Conservation (phyloP, 2,113 vertebrate genomes). For the Plecturocebus donacophilus region DNA sequence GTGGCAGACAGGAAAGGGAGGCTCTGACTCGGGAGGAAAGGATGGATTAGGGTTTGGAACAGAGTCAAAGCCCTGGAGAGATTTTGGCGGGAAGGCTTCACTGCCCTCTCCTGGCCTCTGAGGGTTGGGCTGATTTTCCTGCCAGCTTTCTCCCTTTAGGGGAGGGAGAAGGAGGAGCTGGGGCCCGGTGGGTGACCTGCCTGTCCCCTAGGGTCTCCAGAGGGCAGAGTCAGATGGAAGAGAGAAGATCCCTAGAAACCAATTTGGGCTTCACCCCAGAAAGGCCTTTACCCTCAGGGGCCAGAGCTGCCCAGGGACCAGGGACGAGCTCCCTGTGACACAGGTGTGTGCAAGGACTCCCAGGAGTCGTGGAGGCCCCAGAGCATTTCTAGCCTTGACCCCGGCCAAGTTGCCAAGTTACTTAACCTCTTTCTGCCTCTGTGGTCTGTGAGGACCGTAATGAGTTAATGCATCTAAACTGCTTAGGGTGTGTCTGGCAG, state of each 20-base stretch:
- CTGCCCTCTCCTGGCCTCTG: slow-evolving; percentile 59
- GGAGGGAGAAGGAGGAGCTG: not conserved
- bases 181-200: not conserved
- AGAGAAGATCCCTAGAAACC: not conserved
- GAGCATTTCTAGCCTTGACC: not conserved
- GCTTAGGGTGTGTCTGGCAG: not conserved
- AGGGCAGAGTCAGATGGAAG: not conserved
- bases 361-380: not conserved
- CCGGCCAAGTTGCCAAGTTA: not conserved
- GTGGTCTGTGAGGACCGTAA: not conserved
- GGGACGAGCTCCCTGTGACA: not conserved
- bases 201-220: not conserved
- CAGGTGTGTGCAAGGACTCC: not conserved
- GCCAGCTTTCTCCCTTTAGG: not conserved
- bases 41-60: slow-evolving; percentile 52
- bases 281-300: not conserved
- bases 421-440: not conserved
- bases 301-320: not conserved
- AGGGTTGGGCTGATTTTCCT: not conserved
- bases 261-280: not conserved
- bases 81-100: slow-evolving; percentile 16
- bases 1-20: slow-evolving; percentile 57
- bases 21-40: slow-evolving; percentile 24
- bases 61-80: slow-evolving; percentile 4
- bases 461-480: not conserved